A percentile compares a stretch with the other conserved stretches of the same genome.
Evolutionary conservation across 2,797 vertebrate genomes (phyloP).

Genomic region (Falco cherrug): DNA sequence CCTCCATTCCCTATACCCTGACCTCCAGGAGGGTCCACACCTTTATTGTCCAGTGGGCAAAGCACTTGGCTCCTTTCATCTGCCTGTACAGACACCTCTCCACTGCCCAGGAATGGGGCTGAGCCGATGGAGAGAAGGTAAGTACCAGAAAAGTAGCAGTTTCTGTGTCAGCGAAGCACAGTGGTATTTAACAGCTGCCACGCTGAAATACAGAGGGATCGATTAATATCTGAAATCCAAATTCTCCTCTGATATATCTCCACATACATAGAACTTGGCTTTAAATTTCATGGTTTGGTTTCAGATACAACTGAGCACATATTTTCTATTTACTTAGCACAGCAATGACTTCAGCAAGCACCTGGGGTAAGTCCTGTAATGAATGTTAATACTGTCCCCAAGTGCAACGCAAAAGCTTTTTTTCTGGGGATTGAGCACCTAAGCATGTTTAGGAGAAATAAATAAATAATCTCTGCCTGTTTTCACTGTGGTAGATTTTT

Average conservation of each 20-base stretch:
- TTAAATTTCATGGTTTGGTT: not conserved
- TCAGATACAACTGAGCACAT: not conserved
- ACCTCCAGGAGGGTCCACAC: not conserved
- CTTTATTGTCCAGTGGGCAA: not conserved
- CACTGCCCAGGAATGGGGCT: not conserved
- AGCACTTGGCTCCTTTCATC: not conserved
- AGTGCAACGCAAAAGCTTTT: not conserved
- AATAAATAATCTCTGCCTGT: not conserved
- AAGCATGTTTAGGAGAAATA: not conserved
- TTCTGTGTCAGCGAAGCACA: not conserved
- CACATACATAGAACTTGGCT: not conserved
- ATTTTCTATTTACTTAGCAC: not conserved
- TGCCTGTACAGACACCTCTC: not conserved
- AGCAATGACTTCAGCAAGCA: not conserved
- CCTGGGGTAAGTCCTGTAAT: not conserved
- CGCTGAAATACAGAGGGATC: not conserved
- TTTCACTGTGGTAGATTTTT: not conserved
- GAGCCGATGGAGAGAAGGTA: not conserved
- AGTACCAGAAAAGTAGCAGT: not conserved
- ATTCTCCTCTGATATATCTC: not conserved
- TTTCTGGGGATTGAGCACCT: not conserved
- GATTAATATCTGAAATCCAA: not conserved
- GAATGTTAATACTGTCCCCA: not conserved
- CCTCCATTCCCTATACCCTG: not conserved
- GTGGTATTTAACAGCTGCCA: not conserved